Evolutionary conservation across 1,140 invertebrate genomes (phyloP).

Genomic region (Brachionus plicatilis): DNA sequence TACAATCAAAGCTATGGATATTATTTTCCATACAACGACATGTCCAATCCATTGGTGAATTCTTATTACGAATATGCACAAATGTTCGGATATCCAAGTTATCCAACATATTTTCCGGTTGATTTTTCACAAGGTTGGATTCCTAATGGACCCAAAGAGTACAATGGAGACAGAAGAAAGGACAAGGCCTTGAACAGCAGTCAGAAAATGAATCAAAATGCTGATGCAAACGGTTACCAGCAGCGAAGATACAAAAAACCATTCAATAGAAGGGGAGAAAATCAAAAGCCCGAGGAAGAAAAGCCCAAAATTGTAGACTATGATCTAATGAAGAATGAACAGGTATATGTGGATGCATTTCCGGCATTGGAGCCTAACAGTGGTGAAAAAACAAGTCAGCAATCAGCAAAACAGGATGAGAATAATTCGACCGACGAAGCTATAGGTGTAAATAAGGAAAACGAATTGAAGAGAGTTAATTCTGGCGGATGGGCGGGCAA

Average conservation of each 20-base stretch:
- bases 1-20: neutral
- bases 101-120: constrained; percentile 13
- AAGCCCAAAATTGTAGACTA: neutral
- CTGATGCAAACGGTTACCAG: neutral
- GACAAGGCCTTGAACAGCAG: neutral
- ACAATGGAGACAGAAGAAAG: neutral
- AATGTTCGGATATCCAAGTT: neutral
- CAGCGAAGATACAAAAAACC: neutral
- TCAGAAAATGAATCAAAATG: neutral
- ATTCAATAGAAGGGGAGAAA: neutral
- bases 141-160: neutral
- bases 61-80: neutral
- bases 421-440: neutral
- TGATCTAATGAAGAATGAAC: neutral
- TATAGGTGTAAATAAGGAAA: neutral
- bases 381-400: neutral
- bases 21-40: constrained; percentile 7
- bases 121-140: neutral
- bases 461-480: neutral
- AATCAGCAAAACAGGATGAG: neutral
- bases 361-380: neutral
- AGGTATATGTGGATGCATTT: neutral
- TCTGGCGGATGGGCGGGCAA: neutral
- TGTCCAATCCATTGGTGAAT: neutral
- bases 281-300: neutral